Evolutionary conservation across 2,113 vertebrate genomes (phyloP).

Genomic region (Azemiops feae): DNA sequence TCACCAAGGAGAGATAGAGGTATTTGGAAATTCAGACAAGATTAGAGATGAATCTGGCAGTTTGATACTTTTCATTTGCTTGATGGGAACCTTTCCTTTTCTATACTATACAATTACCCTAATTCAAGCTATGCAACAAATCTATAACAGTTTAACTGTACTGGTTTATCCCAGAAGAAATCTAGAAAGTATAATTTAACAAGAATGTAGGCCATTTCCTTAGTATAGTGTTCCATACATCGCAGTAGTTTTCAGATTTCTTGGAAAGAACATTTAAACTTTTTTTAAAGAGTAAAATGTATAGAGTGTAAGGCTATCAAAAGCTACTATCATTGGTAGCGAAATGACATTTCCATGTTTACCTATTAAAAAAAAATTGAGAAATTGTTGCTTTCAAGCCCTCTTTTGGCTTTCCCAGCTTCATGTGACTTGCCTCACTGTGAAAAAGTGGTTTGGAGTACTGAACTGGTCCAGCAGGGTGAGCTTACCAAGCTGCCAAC

Average conservation of each 20-base stretch:
- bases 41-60: slow-evolving; percentile 40
- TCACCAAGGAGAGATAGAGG: not conserved
- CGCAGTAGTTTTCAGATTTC: not conserved
- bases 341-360: not conserved
- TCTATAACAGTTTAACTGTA: not conserved
- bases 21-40: slow-evolving; percentile 36
- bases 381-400: not conserved
- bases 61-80: not conserved
- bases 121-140: not conserved
- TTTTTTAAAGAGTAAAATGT: not conserved
- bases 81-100: not conserved
- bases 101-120: not conserved
- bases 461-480: not conserved
- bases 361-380: not conserved
- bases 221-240: not conserved
- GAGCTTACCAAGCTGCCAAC: not conserved
- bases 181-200: not conserved
- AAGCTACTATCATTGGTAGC: not conserved
- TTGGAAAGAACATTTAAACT: not conserved
- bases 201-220: not conserved
- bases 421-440: not conserved
- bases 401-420: not conserved
- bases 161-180: not conserved
- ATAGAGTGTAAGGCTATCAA: not conserved
- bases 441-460: not conserved